A percentile compares a stretch with the other conserved stretches of the same genome.
These are phyloP conservation scores for Drosophila rhopaloa DNA, from an alignment of 1,140 invertebrate genomes.

Conservation along the genomic window DNA sequence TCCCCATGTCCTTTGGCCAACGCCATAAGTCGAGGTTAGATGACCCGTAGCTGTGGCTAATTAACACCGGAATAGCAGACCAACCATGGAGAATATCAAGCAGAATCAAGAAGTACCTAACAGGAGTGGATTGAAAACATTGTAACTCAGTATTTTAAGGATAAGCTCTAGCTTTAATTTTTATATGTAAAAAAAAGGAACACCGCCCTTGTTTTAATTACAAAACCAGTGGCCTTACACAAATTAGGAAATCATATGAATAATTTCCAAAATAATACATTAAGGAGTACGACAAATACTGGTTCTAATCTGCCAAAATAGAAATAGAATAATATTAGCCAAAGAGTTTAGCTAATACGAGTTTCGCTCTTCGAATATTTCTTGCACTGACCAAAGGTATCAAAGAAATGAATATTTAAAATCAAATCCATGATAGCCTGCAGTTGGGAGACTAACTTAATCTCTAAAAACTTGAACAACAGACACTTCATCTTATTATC, in stretches of 20 bases:
- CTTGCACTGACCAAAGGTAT: no score
- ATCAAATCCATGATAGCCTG: background rate
- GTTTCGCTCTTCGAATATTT: no score
- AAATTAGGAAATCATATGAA: no score
- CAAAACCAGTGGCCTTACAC: no score
- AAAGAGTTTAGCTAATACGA: no score
- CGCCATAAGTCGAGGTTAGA: constrained; percentile 51
- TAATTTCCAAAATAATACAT: no score
- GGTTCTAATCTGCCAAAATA: no score
- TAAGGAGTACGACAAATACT: no score
- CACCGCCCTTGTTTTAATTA: no score
- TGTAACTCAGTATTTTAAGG: background rate
- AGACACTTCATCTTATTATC: constrained; percentile 2
- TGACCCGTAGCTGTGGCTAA: constrained; percentile 38
- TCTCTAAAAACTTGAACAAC: background rate
- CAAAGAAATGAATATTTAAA: background rate
- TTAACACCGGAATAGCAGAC: constrained; percentile 53
- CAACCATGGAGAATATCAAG: constrained; percentile 6
- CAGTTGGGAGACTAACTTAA: constrained; percentile 12
- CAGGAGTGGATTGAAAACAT: background rate
- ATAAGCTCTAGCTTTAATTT: no score
- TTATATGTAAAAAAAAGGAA: no score
- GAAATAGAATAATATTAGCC: no score
- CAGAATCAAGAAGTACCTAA: background rate
- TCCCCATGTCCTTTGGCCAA: constrained; percentile 14